These are phyloP conservation scores for Scylla paramamosain DNA, from an alignment of 1,140 invertebrate species.

Conservation along the genomic window DNA sequence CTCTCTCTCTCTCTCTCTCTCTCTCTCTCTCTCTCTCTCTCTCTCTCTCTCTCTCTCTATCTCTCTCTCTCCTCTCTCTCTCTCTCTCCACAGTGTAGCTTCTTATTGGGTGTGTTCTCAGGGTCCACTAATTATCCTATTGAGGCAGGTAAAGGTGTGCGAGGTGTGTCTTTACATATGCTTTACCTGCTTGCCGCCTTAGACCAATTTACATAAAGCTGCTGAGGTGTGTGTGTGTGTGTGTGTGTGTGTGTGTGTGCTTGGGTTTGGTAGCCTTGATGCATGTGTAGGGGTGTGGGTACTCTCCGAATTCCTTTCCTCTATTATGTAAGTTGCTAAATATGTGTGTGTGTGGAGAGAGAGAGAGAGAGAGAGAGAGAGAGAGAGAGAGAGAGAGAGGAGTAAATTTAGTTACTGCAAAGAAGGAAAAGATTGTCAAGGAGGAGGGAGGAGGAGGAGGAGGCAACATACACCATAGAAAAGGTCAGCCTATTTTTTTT, in stretches of 20 bases:
- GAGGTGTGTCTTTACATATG: not conserved
- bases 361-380: not conserved
- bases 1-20: too few relatives aligned
- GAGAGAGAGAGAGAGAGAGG: constrained; percentile 30
- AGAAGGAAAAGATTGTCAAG: not conserved
- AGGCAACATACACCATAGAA: too few relatives aligned
- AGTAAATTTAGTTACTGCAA: not conserved
- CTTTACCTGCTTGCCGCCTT: not conserved
- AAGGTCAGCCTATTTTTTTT: too few relatives aligned
- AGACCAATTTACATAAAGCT: not conserved
- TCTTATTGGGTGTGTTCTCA: not conserved
- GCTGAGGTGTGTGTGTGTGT: not conserved
- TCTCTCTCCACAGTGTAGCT: too few relatives aligned
- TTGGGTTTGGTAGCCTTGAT: not conserved
- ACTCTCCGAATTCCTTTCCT: not conserved
- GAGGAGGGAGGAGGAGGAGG: not conserved
- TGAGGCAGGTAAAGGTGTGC: not conserved
- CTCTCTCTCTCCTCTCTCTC: too few relatives aligned
- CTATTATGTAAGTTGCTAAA: not conserved
- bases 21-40: too few relatives aligned
- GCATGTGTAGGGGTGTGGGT: not conserved
- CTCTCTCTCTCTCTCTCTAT: too few relatives aligned
- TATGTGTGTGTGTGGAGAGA: too few relatives aligned
- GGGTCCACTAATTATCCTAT: not conserved
- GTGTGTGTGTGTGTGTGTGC: not conserved